A percentile compares a stretch with the other conserved stretches of the same genome.
phyloP scores from a whole-genome alignment of 2,888 invertebrate genomes.

The Diogma glabrata region DNA sequence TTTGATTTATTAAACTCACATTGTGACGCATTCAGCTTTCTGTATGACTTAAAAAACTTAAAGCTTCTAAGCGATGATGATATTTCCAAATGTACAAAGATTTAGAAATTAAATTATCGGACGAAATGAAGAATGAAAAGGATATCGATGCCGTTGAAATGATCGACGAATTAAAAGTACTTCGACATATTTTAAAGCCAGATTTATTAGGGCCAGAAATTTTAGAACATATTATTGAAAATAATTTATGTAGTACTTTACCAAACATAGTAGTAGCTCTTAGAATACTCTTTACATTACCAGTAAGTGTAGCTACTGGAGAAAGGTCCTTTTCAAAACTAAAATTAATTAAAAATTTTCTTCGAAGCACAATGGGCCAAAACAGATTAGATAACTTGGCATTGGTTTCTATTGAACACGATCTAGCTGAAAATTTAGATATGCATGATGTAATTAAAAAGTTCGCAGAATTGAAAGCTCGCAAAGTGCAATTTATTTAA shows the following conservation, averaged over 20 bases:
- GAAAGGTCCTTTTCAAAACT: not conserved
- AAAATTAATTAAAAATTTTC: not conserved
- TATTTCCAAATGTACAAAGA: no score
- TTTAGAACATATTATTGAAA: not conserved
- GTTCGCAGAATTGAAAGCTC: not conserved
- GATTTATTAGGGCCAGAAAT: no score
- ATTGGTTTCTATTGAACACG: no score
- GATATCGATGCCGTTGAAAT: not conserved
- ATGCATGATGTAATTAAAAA: not conserved
- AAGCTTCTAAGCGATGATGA: not conserved
- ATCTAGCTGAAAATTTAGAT: no score
- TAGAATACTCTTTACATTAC: not conserved
- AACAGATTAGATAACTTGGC: no score
- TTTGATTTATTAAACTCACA: no score
- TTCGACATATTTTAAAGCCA: not conserved
- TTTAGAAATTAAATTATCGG: no score
- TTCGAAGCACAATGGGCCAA: not conserved
- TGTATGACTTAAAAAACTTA: not conserved
- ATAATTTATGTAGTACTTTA: no score
- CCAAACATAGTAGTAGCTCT: not conserved
- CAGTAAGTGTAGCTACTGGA: not conserved
- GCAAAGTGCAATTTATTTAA: not conserved
- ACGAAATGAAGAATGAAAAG: no score
- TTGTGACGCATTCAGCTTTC: conserved; percentile 2
- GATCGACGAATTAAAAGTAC: not conserved